Evolutionary conservation across 2,113 vertebrate genomes (phyloP), one percentile per base, ranked within the genome.

Genomic region (Perca flavescens): DNA sequence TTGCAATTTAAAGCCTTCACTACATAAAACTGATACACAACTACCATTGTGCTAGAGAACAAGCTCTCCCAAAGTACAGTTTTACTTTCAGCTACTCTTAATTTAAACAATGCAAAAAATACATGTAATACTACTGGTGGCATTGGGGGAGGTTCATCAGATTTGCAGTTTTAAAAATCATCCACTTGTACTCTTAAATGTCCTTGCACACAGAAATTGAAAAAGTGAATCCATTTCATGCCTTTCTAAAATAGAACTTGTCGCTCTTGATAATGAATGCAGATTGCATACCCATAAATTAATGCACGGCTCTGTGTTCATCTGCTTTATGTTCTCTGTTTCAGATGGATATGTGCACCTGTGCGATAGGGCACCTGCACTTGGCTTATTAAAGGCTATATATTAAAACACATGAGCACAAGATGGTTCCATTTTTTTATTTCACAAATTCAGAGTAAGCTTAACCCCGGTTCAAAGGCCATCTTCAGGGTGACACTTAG

Each of bases 391-490:
- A 94, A 94, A 94, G 92, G 93, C 93, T 83, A 95, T 95, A 95
- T 94, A 94, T 95, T 95, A 93, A 95, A 93, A 93, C 86, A 88
- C 64, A 66, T 86, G 77, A 76, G 90, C 86, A 36, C 77, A 88
- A 91, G 93, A 94, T 94, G 91, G 91, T 89, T 94, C 89, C 92
- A 95, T 95, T 95, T 95, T 94, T 95, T 95, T 95, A 95, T 95
- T 94, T 94, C 88, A 91, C 89, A 94, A 94, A 95, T 95, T 95
- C 92, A 93, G 89, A 87, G 91, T 86, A 91, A 95, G 93, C 92
- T 94, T 94, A 95, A 95, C 95, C 94, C 85, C 10, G 46, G 94
- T 94, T 94, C 94, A 95, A 93, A 95, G 95, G 94, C 93, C 93
- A 93, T 34, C 80, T 86, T 84, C 69, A 87, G 92, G 94, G 93